Evolutionary conservation across 1,140 invertebrate genomes (phyloP), one percentile per base, ranked within the genome.

Genomic region (Conus ventricosus): DNA sequence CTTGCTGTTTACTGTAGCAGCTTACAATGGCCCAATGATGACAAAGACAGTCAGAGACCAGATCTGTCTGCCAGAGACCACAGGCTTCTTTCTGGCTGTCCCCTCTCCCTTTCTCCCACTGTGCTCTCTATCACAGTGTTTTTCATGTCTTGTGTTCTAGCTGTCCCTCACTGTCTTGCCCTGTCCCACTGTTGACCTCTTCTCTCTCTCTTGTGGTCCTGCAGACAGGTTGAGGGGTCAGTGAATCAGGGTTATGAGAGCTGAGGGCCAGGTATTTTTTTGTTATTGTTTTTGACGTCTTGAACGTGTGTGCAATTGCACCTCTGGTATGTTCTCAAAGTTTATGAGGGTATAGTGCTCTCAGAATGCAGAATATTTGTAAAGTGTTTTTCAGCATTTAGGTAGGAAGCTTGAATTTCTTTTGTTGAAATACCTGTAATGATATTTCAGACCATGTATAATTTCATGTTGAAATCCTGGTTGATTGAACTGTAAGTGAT

Each of bases 221-320:
- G 55, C 71, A 17, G 71, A 20, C 85, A 80, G 85, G 75, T 78
- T 78, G 54, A 53, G 85, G 85, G 85, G 85, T 87, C 85, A 53
- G 51, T 87, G 85, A 87, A 78, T 39, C 85, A 23, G 78, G 85
- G 80, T 78, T 87, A 87, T 87, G 85, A 87, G 85, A 87, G 85
- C 85, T 87, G 85, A 87, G 71, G 85, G 85, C 54, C 85, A 67
- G 8, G 57, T 60, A 15, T 4, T 15, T 60, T 39, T 63, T 13
- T 63, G 60, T 63, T 2, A 63, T 4, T 20, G 17, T 20, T 63
- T 63, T 63, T 63, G 10, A 63, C 4, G 60, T 13, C 60, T 63
- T 63, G 60, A 1, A 13, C 60, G 1, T 63, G 60, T 13, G 17
- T 39, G 39, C 39, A 39, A 3, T 39, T 39, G 39, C 39, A 39